phyloP scores from a whole-genome alignment of 1,140 invertebrate genomes.

The Eueides isabella region DNA sequence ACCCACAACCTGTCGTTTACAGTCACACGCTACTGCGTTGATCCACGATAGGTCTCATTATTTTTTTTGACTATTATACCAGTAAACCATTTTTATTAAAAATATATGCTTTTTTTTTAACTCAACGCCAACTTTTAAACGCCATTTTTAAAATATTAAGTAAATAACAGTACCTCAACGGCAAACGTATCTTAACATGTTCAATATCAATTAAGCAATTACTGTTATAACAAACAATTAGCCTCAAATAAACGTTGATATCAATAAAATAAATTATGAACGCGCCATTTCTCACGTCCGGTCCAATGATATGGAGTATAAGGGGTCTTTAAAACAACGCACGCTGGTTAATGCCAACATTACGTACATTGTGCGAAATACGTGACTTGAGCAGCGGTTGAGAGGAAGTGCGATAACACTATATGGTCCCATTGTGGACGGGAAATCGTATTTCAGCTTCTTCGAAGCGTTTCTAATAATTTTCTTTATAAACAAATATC shows the following conservation, averaged over 20 bases:
- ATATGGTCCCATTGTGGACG: constrained; percentile 36
- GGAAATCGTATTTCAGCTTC: constrained; percentile 38
- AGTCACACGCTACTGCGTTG: too few relatives aligned
- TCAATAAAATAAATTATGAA: constrained; percentile 30
- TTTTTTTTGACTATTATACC: too few relatives aligned
- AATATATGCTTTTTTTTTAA: too few relatives aligned
- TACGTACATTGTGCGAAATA: constrained; percentile 47
- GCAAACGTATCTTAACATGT: background rate
- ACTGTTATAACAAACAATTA: constrained; percentile 9
- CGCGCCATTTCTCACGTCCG: constrained; percentile 44
- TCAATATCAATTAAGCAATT: constrained; percentile 24
- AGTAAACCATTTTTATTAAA: too few relatives aligned
- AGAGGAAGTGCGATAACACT: constrained; percentile 53
- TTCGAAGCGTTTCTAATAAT: background rate
- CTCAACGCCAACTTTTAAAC: too few relatives aligned
- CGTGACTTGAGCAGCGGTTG: constrained; percentile 41
- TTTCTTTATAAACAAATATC: constrained; percentile 18
- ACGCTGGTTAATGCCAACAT: constrained; percentile 11
- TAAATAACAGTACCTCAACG: too few relatives aligned
- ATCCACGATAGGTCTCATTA: too few relatives aligned
- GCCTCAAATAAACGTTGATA: constrained; percentile 34
- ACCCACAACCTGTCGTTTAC: too few relatives aligned
- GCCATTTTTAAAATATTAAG: too few relatives aligned
- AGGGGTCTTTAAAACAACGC: constrained; percentile 19
- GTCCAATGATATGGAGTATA: constrained; percentile 41